A percentile compares a stretch with the other conserved stretches of the same genome.
These are phyloP conservation scores for Danio aesculapii DNA, from an alignment of 2,797 vertebrate genomes.

Conservation along the genomic window DNA sequence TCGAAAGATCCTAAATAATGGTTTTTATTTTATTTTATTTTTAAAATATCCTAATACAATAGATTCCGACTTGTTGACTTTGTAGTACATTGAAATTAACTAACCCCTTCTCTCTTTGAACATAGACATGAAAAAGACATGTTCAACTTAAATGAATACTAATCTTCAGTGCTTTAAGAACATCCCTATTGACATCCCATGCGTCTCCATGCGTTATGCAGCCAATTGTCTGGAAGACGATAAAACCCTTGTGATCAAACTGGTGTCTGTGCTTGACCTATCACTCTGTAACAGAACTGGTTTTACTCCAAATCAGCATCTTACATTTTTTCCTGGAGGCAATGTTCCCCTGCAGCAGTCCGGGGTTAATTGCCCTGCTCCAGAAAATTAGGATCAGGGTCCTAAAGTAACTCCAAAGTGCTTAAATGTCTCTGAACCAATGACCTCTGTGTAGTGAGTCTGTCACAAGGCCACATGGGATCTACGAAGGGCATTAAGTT, in stretches of 20 bases:
- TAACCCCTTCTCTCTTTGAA: no score
- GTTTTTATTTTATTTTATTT: no score
- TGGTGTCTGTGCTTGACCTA: not conserved
- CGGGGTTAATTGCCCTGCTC: slow-evolving; percentile 36
- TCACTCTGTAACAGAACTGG: not conserved
- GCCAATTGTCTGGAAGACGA: not conserved
- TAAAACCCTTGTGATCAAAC: not conserved
- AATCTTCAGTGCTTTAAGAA: not conserved
- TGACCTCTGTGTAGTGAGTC: slow-evolving; percentile 16
- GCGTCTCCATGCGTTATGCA: not conserved
- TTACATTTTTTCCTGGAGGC: slow-evolving; percentile 1
- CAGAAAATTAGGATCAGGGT: slow-evolving; percentile 20
- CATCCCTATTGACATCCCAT: not conserved
- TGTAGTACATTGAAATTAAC: no score
- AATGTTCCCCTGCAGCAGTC: not conserved
- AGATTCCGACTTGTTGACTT: no score
- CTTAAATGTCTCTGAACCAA: slow-evolving; percentile 14
- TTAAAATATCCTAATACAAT: no score
- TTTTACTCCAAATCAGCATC: slow-evolving; percentile 3
- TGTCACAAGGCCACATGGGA: not conserved
- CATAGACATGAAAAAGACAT: not conserved
- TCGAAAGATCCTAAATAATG: no score
- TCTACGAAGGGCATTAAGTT: slow-evolving; percentile 10
- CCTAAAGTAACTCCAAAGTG: slow-evolving; percentile 5
- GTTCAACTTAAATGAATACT: not conserved